A percentile compares a stretch with the other conserved stretches of the same genome.
phyloP scores from a whole-genome alignment of 2,888 invertebrate species.

The Pilophorus perplexus region DNA sequence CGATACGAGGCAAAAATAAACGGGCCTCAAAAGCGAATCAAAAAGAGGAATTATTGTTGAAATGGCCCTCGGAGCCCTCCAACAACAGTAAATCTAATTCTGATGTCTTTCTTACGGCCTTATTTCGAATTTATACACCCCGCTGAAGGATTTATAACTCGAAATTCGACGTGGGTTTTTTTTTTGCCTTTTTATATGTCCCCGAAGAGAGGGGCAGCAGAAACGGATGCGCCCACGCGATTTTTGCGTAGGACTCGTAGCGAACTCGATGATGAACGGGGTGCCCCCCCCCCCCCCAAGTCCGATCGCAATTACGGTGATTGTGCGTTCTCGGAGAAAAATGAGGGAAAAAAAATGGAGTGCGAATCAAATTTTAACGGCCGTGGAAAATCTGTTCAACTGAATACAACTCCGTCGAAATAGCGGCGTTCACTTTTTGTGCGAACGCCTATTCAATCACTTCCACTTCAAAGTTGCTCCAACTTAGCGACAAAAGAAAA shows the following conservation, averaged over 20 bases:
- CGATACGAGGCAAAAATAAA: not conserved
- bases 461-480: no score
- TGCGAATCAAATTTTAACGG: no score
- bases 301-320: not conserved
- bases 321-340: not conserved
- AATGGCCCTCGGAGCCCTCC: not conserved
- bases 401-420: no score
- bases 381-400: no score
- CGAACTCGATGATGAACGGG: constrained; percentile 29
- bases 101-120: constrained; percentile 29
- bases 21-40: not conserved
- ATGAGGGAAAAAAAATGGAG: not conserved
- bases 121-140: constrained; percentile 29
- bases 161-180: constrained; percentile 26
- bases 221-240: constrained; percentile 1
- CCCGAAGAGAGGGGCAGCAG: not conserved
- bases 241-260: constrained; percentile 13
- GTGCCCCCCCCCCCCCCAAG: not conserved
- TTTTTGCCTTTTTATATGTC: not conserved
- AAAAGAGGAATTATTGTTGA: constrained; percentile 1
- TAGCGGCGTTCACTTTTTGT: no score
- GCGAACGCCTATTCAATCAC: no score
- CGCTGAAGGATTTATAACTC: constrained; percentile 15
- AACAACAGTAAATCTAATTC: constrained; percentile 27
- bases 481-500: no score